Conservation (phyloP, 2,888 invertebrate species). For the Meta bourneti region DNA sequence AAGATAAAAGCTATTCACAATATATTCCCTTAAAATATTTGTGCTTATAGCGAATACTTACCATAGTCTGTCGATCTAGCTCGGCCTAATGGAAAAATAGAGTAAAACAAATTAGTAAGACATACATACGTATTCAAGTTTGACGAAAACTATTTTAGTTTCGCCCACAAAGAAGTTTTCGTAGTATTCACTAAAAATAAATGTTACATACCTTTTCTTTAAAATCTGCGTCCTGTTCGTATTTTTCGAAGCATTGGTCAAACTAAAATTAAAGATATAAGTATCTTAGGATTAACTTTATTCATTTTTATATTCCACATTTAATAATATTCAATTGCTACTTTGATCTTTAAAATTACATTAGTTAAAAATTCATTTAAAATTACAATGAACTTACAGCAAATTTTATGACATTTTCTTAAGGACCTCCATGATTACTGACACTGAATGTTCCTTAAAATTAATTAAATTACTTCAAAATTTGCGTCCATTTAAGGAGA, state of each 20-base stretch:
- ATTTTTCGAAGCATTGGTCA: conserved; percentile 38
- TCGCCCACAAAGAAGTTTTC: background rate
- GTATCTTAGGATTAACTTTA: background rate
- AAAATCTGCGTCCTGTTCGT: conserved; percentile 9
- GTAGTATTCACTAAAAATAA: background rate
- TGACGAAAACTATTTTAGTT: background rate
- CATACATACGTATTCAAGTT: background rate
- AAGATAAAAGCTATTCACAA: no score
- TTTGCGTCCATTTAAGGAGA: no score
- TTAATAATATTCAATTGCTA: background rate
- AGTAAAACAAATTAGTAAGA: background rate
- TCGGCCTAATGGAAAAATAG: background rate
- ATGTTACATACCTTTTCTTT: conserved; percentile 9
- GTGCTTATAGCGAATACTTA: background rate
- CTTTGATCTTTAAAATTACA: background rate
- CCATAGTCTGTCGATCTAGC: background rate
- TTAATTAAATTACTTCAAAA: no score
- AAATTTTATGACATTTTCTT: background rate
- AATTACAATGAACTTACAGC: background rate
- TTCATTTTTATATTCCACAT: background rate
- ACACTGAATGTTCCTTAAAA: background rate
- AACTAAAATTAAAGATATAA: conserved; percentile 22
- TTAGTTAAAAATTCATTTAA: background rate
- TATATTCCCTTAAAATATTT: no score
- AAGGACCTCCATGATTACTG: background rate